A percentile compares a stretch with the other conserved stretches of the same genome.
Evolutionary conservation across 2,113 vertebrate species (phyloP).

Genomic region (Lamprologus sp.): DNA sequence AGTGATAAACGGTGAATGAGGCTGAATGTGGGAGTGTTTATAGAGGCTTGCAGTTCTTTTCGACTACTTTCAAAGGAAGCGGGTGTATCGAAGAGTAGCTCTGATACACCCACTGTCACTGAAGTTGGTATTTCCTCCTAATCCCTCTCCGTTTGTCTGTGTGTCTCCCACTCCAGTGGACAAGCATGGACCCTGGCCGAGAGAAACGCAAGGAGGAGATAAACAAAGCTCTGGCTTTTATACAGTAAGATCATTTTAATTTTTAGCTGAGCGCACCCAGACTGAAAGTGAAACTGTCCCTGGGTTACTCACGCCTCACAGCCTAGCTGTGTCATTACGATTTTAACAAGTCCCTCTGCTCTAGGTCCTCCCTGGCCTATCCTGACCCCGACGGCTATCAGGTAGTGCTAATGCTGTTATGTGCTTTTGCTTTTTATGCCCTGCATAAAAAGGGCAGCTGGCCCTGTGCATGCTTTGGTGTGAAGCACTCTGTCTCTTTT

Average conservation of each 20-base stretch:
- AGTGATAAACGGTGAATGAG: neutral
- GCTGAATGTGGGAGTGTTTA: neutral
- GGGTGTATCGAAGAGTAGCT: neutral
- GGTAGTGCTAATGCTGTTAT: constrained; percentile 61
- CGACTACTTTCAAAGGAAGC: neutral
- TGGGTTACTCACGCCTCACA: neutral
- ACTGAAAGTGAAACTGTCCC: neutral
- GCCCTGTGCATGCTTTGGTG: neutral
- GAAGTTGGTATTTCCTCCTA: neutral
- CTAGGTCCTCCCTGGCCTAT: constrained; percentile 84
- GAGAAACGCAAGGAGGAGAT: constrained; percentile 86
- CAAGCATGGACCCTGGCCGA: constrained; percentile 74
- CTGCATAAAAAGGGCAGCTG: neutral
- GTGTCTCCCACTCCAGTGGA: neutral
- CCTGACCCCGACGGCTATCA: constrained; percentile 81
- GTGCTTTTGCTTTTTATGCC: neutral
- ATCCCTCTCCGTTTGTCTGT: neutral
- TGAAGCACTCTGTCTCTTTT: neutral
- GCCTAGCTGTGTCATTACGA: neutral
- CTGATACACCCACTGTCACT: neutral
- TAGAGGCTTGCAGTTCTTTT: neutral
- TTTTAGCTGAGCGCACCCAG: neutral
- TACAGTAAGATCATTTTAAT: constrained; percentile 76
- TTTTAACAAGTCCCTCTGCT: neutral
- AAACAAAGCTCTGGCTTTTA: constrained; percentile 84